Conservation (phyloP, 1,140 invertebrate species). For the Cydia splendana region DNA sequence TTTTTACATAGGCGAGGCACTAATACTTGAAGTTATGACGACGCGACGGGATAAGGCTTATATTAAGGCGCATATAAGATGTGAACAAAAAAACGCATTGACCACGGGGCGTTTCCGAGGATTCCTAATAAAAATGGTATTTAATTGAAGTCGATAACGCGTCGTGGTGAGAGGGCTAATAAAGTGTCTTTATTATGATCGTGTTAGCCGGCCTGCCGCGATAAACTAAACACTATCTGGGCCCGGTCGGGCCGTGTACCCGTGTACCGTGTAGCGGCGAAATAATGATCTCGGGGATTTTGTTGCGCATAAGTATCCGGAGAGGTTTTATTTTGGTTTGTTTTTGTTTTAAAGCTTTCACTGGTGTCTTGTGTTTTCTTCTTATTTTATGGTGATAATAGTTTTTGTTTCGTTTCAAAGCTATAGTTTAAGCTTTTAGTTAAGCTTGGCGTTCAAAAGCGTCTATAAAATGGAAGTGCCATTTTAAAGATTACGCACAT, state of each 20-base stretch:
- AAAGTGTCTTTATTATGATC: conserved; percentile 77
- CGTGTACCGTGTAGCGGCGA: conserved; percentile 29
- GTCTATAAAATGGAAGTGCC: neutral
- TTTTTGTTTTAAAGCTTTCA: conserved; percentile 30
- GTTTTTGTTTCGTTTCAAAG: neutral
- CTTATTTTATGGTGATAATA: neutral
- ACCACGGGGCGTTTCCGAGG: conserved; percentile 64
- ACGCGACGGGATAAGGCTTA: conserved; percentile 38
- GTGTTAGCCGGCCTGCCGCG: conserved; percentile 58
- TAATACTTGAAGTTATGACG: conserved; percentile 36
- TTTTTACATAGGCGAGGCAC: conserved; percentile 33
- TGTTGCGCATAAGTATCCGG: conserved; percentile 36
- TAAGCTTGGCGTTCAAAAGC: neutral
- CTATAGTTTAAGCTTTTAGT: neutral
- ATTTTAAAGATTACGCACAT: neutral
- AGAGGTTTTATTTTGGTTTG: conserved; percentile 10
- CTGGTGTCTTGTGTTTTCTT: conserved; percentile 6
- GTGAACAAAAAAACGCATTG: conserved; percentile 55
- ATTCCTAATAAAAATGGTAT: conserved; percentile 78
- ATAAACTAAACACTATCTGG: conserved; percentile 65
- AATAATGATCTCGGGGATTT: conserved; percentile 48
- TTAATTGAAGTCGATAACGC: conserved; percentile 77
- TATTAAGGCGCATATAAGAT: conserved; percentile 38
- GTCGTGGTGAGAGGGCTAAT: conserved; percentile 67
- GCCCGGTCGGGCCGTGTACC: neutral